phyloP scores from a whole-genome alignment of 1,140 invertebrate genomes.

The Lepeophtheirus salmonis region DNA sequence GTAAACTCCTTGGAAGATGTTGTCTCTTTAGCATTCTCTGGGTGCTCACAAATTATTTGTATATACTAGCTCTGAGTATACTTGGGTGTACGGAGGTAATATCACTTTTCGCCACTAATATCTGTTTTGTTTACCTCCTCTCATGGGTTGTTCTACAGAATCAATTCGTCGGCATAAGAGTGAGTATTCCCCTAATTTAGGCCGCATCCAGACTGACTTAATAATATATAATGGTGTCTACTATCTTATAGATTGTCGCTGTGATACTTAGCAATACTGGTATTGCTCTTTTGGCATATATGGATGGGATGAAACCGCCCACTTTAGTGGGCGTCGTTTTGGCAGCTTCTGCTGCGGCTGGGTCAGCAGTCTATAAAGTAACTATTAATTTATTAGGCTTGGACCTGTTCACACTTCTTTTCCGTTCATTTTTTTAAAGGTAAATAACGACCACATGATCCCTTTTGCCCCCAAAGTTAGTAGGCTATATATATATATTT shows the following conservation, averaged over 20 bases:
- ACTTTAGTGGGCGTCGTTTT: slow-evolving; percentile 78
- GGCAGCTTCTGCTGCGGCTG: slow-evolving; percentile 67
- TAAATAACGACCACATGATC: no score
- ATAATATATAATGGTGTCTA: not conserved
- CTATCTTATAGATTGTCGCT: slow-evolving; percentile 57
- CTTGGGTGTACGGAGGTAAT: slow-evolving; percentile 74
- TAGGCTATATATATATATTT: no score
- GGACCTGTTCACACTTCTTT: no score
- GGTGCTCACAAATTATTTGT: slow-evolving; percentile 81
- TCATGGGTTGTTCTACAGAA: slow-evolving; percentile 91
- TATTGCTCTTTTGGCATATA: slow-evolving; percentile 76
- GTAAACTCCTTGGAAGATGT: slow-evolving; percentile 60
- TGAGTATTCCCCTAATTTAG: slow-evolving; percentile 34
- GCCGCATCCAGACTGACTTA: not conserved
- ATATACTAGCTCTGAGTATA: slow-evolving; percentile 60
- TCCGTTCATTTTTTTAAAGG: no score
- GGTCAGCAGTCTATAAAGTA: slow-evolving; percentile 79
- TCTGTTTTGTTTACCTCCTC: slow-evolving; percentile 74
- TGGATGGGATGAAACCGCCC: slow-evolving; percentile 77
- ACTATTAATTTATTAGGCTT: no score
- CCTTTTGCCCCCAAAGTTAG: no score
- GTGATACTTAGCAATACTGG: slow-evolving; percentile 85
- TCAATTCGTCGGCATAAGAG: slow-evolving; percentile 82
- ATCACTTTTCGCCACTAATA: slow-evolving; percentile 76
- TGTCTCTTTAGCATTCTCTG: slow-evolving; percentile 69